Percentiles rank a stretch among this genome's conserved stretches.
Evolutionary conservation across 1,140 invertebrate species (phyloP).

Genomic region (Helicoverpa armigera): DNA sequence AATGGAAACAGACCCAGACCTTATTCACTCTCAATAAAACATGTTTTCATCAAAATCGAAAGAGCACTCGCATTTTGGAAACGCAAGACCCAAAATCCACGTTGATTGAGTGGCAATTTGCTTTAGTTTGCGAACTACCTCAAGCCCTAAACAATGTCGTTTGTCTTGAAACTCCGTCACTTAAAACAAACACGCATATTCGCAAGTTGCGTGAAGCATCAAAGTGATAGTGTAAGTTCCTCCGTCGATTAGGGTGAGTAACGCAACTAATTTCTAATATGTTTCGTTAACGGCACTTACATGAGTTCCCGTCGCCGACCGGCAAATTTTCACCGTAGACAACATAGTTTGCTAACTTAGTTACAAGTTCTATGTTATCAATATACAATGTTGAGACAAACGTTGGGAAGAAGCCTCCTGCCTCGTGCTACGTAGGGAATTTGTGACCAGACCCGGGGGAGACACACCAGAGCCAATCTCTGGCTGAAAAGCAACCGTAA

Average conservation of each 20-base stretch:
- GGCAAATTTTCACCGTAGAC: conserved; percentile 72
- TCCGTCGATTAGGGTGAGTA: conserved; percentile 77
- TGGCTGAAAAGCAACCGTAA: no score
- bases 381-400: conserved; percentile 52
- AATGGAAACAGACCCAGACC: background rate
- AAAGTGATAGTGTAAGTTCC: conserved; percentile 74
- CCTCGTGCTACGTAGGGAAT: background rate
- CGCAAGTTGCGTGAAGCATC: conserved; percentile 58
- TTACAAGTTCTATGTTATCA: conserved; percentile 73
- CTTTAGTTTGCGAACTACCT: conserved; percentile 7
- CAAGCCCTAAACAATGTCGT: conserved; percentile 28
- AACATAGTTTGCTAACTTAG: conserved; percentile 73
- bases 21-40: background rate
- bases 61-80: background rate
- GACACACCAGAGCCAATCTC: no score
- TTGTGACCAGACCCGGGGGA: no score
- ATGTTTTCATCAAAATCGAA: background rate
- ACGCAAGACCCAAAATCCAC: conserved; percentile 2
- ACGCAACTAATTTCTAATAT: conserved; percentile 82
- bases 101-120: conserved; percentile 10
- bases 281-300: conserved; percentile 81
- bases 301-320: conserved; percentile 63
- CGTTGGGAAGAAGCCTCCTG: background rate
- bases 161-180: conserved; percentile 47
- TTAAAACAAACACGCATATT: conserved; percentile 46